Evolutionary conservation across 1,140 invertebrate species (phyloP).

Genomic region (Ceratosolen solmsi): DNA sequence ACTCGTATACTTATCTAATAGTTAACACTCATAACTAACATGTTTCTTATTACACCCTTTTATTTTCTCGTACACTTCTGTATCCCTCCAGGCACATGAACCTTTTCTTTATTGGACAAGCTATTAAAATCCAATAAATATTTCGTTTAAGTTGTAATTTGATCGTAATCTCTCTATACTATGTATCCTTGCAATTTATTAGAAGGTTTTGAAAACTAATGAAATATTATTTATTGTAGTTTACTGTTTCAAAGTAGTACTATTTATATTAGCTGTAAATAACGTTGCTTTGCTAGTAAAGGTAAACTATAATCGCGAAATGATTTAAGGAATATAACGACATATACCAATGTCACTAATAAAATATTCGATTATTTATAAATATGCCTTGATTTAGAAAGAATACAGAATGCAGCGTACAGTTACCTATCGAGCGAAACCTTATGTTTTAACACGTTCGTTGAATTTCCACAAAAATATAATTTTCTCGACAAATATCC

Average conservation of each 20-base stretch:
- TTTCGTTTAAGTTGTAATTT: slow-evolving; percentile 24
- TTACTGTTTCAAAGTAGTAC: not conserved
- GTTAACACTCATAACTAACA: not conserved
- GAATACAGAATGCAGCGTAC: not conserved
- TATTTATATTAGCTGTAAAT: not conserved
- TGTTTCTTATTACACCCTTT: slow-evolving; percentile 15
- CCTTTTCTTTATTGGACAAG: slow-evolving; percentile 9
- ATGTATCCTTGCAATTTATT: slow-evolving; percentile 6
- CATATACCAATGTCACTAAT: not conserved
- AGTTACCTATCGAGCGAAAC: too few species aligned
- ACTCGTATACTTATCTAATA: slow-evolving; percentile 7
- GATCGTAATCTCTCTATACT: slow-evolving; percentile 2
- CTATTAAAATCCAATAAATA: slow-evolving; percentile 26
- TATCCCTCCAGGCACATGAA: not conserved
- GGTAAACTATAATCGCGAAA: not conserved
- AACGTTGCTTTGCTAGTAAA: not conserved
- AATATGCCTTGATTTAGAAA: not conserved
- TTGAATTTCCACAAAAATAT: too few species aligned
- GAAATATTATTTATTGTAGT: not conserved
- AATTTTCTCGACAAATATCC: too few species aligned
- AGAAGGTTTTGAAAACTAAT: not conserved
- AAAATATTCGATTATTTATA: not conserved
- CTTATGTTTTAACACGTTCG: too few species aligned
- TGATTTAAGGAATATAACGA: not conserved
- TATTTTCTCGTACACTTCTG: not conserved